Evolutionary conservation across 64 coral and sea anemone species (phyloP), one percentile per base, ranked within the genome.

Genomic region (Acropora yongei): DNA sequence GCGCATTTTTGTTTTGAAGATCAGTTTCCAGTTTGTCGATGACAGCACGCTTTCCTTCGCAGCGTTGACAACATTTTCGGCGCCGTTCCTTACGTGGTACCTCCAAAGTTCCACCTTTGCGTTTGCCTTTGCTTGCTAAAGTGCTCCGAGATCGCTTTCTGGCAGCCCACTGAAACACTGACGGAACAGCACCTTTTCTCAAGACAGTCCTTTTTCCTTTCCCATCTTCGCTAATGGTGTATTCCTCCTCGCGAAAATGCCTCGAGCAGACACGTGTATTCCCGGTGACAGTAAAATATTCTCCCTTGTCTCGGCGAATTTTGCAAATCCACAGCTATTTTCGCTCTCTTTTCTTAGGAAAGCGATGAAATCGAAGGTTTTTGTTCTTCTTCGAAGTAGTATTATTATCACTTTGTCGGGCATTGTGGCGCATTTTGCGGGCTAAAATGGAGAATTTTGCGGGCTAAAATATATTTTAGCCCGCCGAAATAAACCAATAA

Each of bases 321-420:
- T 78, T 78, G 46, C 11, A 11, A 78, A 49, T 78, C 76, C 13
- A 78, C 46, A 10, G 72, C 6, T 72, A 44, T 69, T 39, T 72
- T 73, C 17, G 18, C 6, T 45, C 44, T 48, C 3, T 14, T 47
- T 87, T 53, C 73, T 72, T 75, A 46, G 67, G 44, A 72, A 75
- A 87, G 41, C 49, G 44, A 49, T 87, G n/a, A 74, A 71, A 72
- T 53, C 84, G 68, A 87, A 87, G 41, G 61, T 75, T 49, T 47
- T 88, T 75, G 17, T 88, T 76, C 86, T 75, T 76, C 74, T 88
- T 88, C 47, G 72, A 88, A 0, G 19, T 88, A 87, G 85, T n/a
- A n/a, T n/a, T n/a, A n/a, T n/a, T n/a, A n/a, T n/a, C n/a, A n/a
- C n/a, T n/a, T n/a, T n/a, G n/a, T n/a, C n/a, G n/a, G n/a, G n/a